These are phyloP conservation scores for Ailurus styani DNA, from an alignment of 2,113 vertebrate species.

Conservation along the genomic window DNA sequence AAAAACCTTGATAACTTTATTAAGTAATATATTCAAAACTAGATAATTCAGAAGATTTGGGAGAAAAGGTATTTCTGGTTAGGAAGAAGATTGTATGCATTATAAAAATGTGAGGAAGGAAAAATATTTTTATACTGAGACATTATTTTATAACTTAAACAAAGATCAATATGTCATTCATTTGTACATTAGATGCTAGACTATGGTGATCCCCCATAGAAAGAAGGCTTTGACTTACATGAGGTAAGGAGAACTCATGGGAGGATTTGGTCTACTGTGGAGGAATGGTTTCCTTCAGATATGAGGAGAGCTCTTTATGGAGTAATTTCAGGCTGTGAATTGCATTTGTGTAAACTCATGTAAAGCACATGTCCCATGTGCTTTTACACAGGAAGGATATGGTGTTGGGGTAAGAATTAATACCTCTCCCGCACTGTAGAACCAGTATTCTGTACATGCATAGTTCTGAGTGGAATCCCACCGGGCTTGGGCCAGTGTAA, in stretches of 20 bases:
- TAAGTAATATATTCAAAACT: not conserved
- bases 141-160: constrained; percentile 1
- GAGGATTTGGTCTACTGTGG: not conserved
- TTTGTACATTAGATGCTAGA: not conserved
- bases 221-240: not conserved
- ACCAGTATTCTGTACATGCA: not conserved
- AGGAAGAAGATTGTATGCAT: constrained; percentile 2
- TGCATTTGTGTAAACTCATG: not conserved
- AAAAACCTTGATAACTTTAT: not conserved
- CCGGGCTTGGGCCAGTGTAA: not conserved
- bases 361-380: not conserved
- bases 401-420: not conserved
- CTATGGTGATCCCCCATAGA: not conserved
- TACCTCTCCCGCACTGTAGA: not conserved
- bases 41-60: not conserved
- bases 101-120: not conserved
- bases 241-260: not conserved
- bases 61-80: not conserved
- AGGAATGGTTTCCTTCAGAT: not conserved
- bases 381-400: not conserved
- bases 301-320: not conserved
- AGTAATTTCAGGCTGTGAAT: not conserved
- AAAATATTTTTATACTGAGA: not conserved
- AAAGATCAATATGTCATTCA: not conserved
- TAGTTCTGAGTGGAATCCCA: not conserved